These are phyloP conservation scores for Augiades crinisus DNA, from an alignment of 2,888 invertebrate species.

Conservation along the genomic window DNA sequence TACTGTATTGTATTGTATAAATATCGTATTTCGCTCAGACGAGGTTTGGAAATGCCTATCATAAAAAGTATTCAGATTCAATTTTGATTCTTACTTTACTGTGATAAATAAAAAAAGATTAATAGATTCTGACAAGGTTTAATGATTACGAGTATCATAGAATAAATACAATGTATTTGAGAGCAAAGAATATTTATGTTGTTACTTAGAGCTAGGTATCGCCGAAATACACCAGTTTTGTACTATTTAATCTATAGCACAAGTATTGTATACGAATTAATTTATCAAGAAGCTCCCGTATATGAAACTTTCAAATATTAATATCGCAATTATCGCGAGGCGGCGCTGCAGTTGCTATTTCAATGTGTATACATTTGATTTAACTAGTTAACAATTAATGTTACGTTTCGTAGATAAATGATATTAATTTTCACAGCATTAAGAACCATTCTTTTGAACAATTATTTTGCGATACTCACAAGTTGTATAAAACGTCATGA, in stretches of 20 bases:
- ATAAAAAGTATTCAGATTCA: no score
- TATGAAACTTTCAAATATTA: constrained; percentile 45
- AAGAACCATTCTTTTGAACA: constrained; percentile 56
- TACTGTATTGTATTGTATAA: no score
- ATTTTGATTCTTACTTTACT: no score
- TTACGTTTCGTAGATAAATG: constrained; percentile 55
- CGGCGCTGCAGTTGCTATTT: constrained; percentile 31
- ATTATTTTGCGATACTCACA: constrained; percentile 32
- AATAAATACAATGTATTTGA: no score
- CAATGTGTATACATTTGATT: constrained; percentile 42
- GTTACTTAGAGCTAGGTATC: no score
- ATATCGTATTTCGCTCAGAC: no score
- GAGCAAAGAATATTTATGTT: no score
- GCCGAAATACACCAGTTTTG: no score
- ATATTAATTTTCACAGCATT: constrained; percentile 70
- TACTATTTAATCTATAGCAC: background rate
- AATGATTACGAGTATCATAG: no score
- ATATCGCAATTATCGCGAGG: constrained; percentile 47
- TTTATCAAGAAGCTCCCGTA: constrained; percentile 39
- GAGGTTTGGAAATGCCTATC: no score
- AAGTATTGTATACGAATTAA: constrained; percentile 29
- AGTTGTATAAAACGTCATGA: constrained; percentile 35
- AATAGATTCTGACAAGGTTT: no score
- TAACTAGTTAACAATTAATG: constrained; percentile 59
- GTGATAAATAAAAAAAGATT: no score